phyloP scores from a whole-genome alignment of 2,113 vertebrate genomes.

The Psittacara wagleri region DNA sequence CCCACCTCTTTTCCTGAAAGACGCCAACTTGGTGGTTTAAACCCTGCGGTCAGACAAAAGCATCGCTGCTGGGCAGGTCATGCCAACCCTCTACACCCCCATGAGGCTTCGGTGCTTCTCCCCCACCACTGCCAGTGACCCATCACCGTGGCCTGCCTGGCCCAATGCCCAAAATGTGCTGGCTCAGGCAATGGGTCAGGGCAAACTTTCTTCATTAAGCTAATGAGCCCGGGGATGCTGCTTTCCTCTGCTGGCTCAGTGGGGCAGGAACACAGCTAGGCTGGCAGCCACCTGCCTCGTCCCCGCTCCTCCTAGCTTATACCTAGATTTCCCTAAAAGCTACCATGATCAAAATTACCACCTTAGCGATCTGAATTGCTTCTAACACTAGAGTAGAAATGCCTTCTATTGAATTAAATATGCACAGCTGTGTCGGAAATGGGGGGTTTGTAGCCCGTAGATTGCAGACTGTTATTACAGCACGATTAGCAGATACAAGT shows the following conservation, averaged over 20 bases:
- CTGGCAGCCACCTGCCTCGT: background rate
- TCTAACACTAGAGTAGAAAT: conserved; percentile 18
- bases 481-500: conserved; percentile 36
- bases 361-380: background rate
- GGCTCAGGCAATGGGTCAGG: background rate
- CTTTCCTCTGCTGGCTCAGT: background rate
- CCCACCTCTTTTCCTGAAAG: background rate
- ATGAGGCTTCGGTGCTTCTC: background rate
- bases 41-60: background rate
- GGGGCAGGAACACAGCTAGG: fast-evolving
- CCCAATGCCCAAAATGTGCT: background rate
- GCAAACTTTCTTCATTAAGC: background rate
- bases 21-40: background rate
- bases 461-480: conserved; percentile 50
- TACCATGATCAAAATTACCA: conserved; percentile 44
- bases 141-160: background rate
- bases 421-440: conserved; percentile 51
- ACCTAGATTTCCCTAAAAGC: conserved; percentile 19
- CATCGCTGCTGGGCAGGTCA: fast-evolving
- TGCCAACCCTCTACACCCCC: background rate
- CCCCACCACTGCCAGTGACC: background rate
- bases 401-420: conserved; percentile 4
- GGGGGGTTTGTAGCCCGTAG: background rate
- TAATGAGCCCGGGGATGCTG: fast-evolving
- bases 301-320: background rate